Percentiles rank a stretch among this genome's conserved stretches.
phyloP scores from a whole-genome alignment of 2,797 vertebrate genomes.

The Tolypeutes matacus region DNA sequence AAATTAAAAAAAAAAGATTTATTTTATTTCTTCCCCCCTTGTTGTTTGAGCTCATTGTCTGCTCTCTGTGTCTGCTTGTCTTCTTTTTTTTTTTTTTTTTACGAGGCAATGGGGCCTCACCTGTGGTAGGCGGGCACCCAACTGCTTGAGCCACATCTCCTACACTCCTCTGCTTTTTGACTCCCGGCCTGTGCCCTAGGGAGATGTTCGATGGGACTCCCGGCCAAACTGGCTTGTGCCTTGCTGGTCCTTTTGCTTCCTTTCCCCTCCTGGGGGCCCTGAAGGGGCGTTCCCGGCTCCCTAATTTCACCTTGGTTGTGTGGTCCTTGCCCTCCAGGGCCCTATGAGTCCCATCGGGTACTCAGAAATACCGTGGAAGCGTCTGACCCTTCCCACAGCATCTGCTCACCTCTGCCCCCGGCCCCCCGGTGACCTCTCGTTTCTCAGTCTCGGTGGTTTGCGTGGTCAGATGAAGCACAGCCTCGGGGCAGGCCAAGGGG shows the following conservation, averaged over 20 bases:
- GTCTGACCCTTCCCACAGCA: constrained; percentile 26
- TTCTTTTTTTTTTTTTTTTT: no score
- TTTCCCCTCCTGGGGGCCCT: background rate
- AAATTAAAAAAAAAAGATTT: no score
- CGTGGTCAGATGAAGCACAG: constrained; percentile 47
- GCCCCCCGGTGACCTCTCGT: background rate
- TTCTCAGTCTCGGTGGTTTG: constrained; percentile 38
- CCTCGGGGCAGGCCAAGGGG: background rate
- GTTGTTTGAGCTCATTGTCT: no score
- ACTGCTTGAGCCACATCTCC: no score
- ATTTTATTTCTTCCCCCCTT: no score
- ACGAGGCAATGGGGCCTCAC: no score
- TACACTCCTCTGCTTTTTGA: background rate
- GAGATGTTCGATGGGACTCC: background rate
- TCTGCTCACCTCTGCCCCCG: background rate
- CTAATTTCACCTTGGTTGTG: background rate
- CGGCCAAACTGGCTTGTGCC: background rate
- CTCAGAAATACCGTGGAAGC: background rate
- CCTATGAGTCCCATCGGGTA: background rate
- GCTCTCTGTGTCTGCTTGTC: no score
- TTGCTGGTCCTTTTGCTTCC: background rate
- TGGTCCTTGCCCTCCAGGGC: background rate
- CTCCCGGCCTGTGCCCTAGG: background rate
- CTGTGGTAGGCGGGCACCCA: no score
- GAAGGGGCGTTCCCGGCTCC: background rate